phyloP scores from a whole-genome alignment of 2,797 vertebrate genomes.

The Anguilla anguilla region DNA sequence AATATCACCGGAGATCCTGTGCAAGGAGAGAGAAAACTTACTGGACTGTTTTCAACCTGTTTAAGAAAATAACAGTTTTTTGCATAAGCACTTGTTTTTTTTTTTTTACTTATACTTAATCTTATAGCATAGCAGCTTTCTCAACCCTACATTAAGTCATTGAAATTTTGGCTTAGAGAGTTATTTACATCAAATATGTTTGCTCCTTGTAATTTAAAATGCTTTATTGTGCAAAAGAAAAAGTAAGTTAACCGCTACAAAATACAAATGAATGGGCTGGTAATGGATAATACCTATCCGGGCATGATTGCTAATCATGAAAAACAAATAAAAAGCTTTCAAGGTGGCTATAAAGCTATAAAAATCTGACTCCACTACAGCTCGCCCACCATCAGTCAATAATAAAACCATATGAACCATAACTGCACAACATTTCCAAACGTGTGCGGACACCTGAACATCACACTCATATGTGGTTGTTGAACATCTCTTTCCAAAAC shows the following conservation, averaged over 20 bases:
- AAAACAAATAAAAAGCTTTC: background rate
- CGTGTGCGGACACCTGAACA: too few relatives aligned
- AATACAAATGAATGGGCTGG: too few relatives aligned
- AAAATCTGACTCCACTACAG: background rate
- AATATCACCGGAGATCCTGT: too few relatives aligned
- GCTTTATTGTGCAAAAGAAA: background rate
- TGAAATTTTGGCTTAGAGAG: background rate
- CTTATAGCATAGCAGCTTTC: background rate
- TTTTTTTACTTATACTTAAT: background rate
- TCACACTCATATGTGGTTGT: too few relatives aligned
- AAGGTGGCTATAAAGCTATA: background rate
- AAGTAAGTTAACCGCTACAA: background rate
- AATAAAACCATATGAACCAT: background rate
- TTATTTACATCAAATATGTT: background rate
- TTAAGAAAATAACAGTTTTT: background rate
- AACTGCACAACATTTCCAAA: too few relatives aligned
- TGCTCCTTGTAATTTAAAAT: background rate
- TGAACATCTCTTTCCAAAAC: too few relatives aligned
- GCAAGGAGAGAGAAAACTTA: too few relatives aligned
- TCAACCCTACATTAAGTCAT: background rate
- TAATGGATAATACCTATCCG: too few relatives aligned
- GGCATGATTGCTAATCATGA: too few relatives aligned
- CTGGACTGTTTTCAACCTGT: too few relatives aligned
- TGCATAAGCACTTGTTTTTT: background rate
- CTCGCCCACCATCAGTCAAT: background rate